Evolutionary conservation across 2,113 vertebrate genomes (phyloP).

Genomic region (Mandrillus leucophaeus): DNA sequence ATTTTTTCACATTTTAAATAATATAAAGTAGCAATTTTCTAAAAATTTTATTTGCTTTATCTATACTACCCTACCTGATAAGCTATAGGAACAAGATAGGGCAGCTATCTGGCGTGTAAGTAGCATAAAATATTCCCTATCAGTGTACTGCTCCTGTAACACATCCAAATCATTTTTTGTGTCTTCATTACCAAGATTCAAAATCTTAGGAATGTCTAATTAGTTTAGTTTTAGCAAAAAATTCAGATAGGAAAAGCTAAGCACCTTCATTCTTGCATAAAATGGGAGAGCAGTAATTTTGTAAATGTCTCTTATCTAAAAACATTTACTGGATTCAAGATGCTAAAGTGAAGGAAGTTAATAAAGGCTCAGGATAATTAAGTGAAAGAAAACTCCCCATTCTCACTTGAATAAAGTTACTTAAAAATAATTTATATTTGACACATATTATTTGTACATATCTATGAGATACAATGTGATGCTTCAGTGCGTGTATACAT

Average conservation of each 20-base stretch:
- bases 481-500: neutral
- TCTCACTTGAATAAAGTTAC: neutral
- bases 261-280: neutral
- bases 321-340: neutral
- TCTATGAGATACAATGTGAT: neutral
- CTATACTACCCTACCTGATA: neutral
- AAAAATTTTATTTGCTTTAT: neutral
- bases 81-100: neutral
- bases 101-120: rapidly evolving
- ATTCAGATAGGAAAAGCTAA: neutral
- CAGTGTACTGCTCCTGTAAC: neutral
- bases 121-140: neutral
- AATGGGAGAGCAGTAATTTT: neutral
- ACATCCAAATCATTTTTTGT: neutral
- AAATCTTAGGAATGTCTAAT: neutral
- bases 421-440: neutral
- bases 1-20: neutral
- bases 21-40: neutral
- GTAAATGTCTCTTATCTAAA: neutral
- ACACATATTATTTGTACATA: neutral
- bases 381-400: neutral
- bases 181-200: neutral
- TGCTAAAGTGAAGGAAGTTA: neutral
- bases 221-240: neutral
- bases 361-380: neutral